Percentiles rank a stretch among this genome's conserved stretches.
These are phyloP conservation scores for Enteromius argenteus DNA, from an alignment of 2,797 vertebrate species.

Conservation along the genomic window DNA sequence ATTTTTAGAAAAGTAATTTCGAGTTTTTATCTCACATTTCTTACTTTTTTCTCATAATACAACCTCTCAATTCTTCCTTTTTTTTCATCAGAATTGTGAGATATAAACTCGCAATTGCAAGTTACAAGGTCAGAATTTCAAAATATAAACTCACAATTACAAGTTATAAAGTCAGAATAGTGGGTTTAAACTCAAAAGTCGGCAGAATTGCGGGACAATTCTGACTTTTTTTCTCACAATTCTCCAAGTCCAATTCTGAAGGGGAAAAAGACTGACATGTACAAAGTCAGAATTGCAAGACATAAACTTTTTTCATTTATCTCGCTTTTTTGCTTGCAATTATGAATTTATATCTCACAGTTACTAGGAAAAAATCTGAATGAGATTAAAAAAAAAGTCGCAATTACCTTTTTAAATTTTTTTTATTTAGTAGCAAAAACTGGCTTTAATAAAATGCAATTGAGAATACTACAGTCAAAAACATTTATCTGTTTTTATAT, in stretches of 20 bases:
- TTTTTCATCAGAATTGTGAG: neutral
- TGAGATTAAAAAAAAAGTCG: too few species aligned
- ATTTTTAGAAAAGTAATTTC: neutral
- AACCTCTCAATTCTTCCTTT: neutral
- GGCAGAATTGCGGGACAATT: neutral
- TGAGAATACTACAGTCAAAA: neutral
- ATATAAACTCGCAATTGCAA: neutral
- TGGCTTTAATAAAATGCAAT: neutral
- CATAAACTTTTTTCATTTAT: neutral
- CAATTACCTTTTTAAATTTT: neutral
- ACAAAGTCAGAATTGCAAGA: neutral
- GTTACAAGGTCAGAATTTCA: neutral
- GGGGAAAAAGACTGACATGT: too few species aligned
- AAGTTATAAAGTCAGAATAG: too few species aligned
- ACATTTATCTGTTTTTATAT: neutral
- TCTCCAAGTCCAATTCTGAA: neutral
- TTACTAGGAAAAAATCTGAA: neutral
- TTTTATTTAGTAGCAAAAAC: neutral
- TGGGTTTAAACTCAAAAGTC: neutral
- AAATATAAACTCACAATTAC: neutral
- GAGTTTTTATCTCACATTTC: neutral
- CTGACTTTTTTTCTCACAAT: neutral
- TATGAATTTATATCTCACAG: neutral
- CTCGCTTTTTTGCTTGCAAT: too few species aligned
- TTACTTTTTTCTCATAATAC: neutral